A percentile compares a stretch with the other conserved stretches of the same genome.
Conservation (phyloP, 2,113 vertebrate species). For the Mobula birostris region DNA sequence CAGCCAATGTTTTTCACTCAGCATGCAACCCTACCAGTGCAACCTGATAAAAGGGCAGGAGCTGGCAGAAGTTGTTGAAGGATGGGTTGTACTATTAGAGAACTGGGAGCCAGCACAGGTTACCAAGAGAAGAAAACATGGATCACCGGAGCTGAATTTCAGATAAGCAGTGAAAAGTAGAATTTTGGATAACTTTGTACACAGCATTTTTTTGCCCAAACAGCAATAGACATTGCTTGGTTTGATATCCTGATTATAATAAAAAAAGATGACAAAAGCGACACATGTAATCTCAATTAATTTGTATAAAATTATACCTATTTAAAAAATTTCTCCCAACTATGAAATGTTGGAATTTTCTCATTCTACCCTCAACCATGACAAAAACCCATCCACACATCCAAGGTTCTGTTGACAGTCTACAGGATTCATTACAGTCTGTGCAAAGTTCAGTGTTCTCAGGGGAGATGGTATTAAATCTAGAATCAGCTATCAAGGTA, state of each 20-base stretch:
- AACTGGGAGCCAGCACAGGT: not conserved
- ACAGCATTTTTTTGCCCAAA: not conserved
- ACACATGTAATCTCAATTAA: not conserved
- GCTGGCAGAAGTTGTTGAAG: no score
- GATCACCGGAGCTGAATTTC: not conserved
- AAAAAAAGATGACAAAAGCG: not conserved
- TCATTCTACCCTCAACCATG: not conserved
- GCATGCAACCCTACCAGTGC: no score
- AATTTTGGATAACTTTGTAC: no score
- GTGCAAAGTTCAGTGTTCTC: no score
- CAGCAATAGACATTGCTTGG: not conserved
- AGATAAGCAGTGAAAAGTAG: not conserved
- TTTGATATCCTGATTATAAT: not conserved
- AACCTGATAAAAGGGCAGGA: no score
- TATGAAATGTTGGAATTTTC: not conserved
- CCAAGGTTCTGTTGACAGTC: no score
- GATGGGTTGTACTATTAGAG: not conserved
- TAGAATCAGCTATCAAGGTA: no score
- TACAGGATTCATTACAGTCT: no score
- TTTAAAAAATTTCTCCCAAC: not conserved
- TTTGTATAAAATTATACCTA: not conserved
- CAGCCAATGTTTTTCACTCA: no score
- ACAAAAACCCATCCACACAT: not conserved
- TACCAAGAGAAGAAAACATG: not conserved
- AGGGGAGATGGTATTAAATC: no score